phyloP scores from a whole-genome alignment of 2,888 invertebrate genomes.

The Calameuta pallipes region DNA sequence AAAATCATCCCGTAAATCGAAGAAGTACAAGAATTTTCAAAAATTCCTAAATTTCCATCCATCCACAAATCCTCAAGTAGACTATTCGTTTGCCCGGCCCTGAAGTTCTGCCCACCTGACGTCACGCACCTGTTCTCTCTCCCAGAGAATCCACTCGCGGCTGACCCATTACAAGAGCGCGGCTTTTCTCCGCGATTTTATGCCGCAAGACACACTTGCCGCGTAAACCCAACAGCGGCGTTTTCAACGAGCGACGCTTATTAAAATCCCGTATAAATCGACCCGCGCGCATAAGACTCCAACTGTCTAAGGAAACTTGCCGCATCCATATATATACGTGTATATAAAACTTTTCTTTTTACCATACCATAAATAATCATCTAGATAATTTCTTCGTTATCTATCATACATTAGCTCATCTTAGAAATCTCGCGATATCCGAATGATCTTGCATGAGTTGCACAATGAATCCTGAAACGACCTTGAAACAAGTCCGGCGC shows the following conservation, averaged over 20 bases:
- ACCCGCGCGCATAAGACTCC: not conserved
- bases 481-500: not conserved
- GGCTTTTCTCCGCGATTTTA: conserved; percentile 50
- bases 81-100: conserved; percentile 41
- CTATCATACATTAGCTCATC: not conserved
- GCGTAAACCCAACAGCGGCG: not conserved
- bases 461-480: not conserved
- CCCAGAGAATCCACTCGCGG: conserved; percentile 50
- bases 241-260: not conserved
- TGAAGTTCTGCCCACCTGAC: conserved; percentile 63
- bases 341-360: not conserved
- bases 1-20: no score
- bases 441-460: not conserved
- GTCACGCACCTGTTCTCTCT: conserved; percentile 64
- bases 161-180: conserved; percentile 53
- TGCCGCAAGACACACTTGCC: conserved; percentile 26
- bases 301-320: not conserved
- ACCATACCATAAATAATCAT: not conserved
- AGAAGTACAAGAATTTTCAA: no score
- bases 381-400: not conserved
- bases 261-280: not conserved
- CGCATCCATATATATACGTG: no score
- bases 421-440: not conserved
- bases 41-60: not conserved
- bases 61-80: not conserved